Evolutionary conservation across 2,888 invertebrate species (phyloP).

Genomic region (Tipula vernalis): DNA sequence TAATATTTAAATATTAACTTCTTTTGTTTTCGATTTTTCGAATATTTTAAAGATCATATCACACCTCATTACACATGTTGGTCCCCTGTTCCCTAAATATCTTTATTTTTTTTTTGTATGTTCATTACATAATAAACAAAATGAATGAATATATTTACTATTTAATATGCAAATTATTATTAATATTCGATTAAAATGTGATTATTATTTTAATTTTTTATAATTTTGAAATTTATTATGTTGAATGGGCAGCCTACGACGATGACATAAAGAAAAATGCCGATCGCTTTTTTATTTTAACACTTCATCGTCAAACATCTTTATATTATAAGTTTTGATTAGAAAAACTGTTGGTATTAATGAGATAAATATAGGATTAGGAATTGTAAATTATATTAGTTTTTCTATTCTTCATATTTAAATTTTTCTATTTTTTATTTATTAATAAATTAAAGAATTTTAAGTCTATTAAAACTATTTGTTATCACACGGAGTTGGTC

Average conservation of each 20-base stretch:
- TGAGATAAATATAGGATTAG: not conserved
- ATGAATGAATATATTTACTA: not conserved
- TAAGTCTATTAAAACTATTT: not conserved
- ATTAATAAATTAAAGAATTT: not conserved
- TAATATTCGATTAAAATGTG: conserved; percentile 4
- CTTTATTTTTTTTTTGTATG: too few relatives aligned
- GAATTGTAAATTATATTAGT: not conserved
- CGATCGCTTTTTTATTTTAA: not conserved
- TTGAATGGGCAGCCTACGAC: not conserved
- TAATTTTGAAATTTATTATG: not conserved
- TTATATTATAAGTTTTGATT: not conserved
- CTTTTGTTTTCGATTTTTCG: too few relatives aligned
- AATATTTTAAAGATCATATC: too few relatives aligned
- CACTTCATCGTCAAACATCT: not conserved
- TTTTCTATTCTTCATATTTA: not conserved
- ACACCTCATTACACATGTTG: too few relatives aligned
- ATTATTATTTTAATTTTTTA: not conserved
- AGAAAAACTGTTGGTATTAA: not conserved
- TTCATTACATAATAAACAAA: not conserved
- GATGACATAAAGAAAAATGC: not conserved
- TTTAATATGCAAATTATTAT: not conserved
- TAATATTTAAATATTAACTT: too few relatives aligned
- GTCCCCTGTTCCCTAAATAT: too few relatives aligned
- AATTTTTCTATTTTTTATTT: not conserved
- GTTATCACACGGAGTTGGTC: not conserved